Base-by-base conservation (phyloP, 2,113 vertebrate species). In the Dendrocopos noguchii region DNA sequence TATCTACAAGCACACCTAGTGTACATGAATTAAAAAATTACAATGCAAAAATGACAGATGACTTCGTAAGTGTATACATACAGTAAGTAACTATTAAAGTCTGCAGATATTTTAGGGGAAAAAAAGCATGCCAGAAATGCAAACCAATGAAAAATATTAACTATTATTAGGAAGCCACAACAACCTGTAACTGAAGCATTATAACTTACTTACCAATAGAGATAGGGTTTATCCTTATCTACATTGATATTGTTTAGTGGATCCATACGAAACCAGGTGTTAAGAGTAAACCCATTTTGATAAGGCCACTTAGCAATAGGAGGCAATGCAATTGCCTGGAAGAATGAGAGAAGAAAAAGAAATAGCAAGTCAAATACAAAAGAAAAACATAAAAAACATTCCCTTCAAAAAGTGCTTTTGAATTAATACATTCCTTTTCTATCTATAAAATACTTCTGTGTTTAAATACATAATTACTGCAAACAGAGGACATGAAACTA, bases 301-400 rank as follows among this genome's bases (percentile, higher is more conserved):
- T 99, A 99, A 98, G 99, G 99, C 99, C 99, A 99, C 98, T 99
- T 99, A 95, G 99, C 99, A 97, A 99, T 99, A 78, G 99, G 99
- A 98, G 99, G 99, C 98, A 99, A 98, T 67, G 99, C 99, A 96
- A 99, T 99, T 91, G 99, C 99, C 99, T 99, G 18, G 14, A 67
- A n/a, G 2, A 78, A 1, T 72, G 80, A 1, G 73, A 44, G 52
- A 67, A 9, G 18, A 66, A 28, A 27, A 33, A 2, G 7, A 67
- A 82, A 47, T 1, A 70, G 7, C 4, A 77, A 67, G 34, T 78
- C 2, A 61, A 72, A 67, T 44, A 67, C 9, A 70, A 60, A 60
- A 18, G 39, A 78, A 60, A 2, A 79, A n/a, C 47, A 47, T 2
- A 39, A 15, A 31, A 50, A 24, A 57, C 20, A n/a, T 10, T 0